A percentile compares a stretch with the other conserved stretches of the same genome.
Evolutionary conservation across 2,797 vertebrate genomes (phyloP).

Genomic region (Simalia tracyae): DNA sequence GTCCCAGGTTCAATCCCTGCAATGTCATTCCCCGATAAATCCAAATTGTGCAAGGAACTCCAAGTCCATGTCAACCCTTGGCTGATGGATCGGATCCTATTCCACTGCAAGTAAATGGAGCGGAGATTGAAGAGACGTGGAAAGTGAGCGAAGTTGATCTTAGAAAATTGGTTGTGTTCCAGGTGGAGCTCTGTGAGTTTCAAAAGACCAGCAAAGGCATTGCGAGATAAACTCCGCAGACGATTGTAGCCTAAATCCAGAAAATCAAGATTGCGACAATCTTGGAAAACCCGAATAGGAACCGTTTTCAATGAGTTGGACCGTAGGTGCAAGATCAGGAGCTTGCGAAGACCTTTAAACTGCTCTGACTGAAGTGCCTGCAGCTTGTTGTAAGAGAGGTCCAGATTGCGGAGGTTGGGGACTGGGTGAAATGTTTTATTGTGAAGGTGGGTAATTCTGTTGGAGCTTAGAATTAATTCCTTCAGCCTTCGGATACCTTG

Average conservation of each 20-base stretch:
- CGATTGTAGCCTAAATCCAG: constrained; percentile 96
- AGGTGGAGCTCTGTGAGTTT: constrained; percentile 93
- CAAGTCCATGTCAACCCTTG: constrained; percentile 95
- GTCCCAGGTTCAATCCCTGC: constrained; percentile 85
- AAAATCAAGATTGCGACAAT: constrained; percentile 95
- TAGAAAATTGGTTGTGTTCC: constrained; percentile 98
- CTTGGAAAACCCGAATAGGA: constrained; percentile 92
- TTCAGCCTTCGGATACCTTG: constrained; percentile 93
- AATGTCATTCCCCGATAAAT: constrained; percentile 95
- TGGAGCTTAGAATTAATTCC: constrained; percentile 96
- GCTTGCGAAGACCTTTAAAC: constrained; percentile 90
- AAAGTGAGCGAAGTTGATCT: constrained; percentile 96
- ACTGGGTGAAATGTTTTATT: constrained; percentile 93
- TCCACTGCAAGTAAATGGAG: constrained; percentile 95
- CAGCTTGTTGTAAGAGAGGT: constrained; percentile 96
- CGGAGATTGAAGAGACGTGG: constrained; percentile 92
- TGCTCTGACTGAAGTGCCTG: constrained; percentile 88
- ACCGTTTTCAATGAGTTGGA: constrained; percentile 93
- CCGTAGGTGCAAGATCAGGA: constrained; percentile 91
- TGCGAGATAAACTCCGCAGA: constrained; percentile 91
- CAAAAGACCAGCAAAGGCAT: constrained; percentile 93
- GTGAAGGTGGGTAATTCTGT: constrained; percentile 89
- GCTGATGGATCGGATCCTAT: constrained; percentile 88
- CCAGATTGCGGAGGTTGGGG: constrained; percentile 93
- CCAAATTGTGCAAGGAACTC: constrained; percentile 96